These are phyloP conservation scores for Bugulina stolonifera DNA, from an alignment of 2,888 invertebrate species.

Conservation along the genomic window DNA sequence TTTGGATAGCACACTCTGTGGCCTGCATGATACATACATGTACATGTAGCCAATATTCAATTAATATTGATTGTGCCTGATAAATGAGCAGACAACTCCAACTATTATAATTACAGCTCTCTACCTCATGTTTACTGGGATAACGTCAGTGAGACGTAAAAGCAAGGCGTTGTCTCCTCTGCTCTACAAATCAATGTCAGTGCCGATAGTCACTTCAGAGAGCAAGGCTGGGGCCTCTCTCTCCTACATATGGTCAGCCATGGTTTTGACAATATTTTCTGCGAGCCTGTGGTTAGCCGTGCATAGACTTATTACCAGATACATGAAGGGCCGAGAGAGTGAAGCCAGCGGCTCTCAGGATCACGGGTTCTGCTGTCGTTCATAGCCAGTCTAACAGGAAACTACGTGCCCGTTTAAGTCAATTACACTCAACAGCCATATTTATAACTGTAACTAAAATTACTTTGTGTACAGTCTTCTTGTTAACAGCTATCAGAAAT, in stretches of 20 bases:
- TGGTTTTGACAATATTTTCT: background rate
- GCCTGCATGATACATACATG: too few relatives aligned
- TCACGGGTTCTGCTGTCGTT: background rate
- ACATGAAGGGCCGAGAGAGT: background rate
- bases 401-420: too few relatives aligned
- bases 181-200: background rate
- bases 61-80: too few relatives aligned
- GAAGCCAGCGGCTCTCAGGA: background rate
- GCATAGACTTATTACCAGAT: background rate
- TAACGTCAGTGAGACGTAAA: background rate
- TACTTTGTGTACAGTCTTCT: too few relatives aligned
- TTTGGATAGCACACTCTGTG: too few relatives aligned
- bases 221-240: background rate
- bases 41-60: too few relatives aligned
- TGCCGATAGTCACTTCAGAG: background rate
- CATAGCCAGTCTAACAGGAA: too few relatives aligned
- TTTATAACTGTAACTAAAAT: too few relatives aligned
- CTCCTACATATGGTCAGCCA: background rate
- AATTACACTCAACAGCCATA: too few relatives aligned
- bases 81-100: too few relatives aligned
- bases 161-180: background rate
- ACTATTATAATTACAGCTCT: background rate
- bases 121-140: background rate
- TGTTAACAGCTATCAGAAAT: too few relatives aligned
- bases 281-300: background rate